Base-by-base conservation (phyloP, 1,140 invertebrate genomes). In the Pseudomyrmex flavicornis region DNA sequence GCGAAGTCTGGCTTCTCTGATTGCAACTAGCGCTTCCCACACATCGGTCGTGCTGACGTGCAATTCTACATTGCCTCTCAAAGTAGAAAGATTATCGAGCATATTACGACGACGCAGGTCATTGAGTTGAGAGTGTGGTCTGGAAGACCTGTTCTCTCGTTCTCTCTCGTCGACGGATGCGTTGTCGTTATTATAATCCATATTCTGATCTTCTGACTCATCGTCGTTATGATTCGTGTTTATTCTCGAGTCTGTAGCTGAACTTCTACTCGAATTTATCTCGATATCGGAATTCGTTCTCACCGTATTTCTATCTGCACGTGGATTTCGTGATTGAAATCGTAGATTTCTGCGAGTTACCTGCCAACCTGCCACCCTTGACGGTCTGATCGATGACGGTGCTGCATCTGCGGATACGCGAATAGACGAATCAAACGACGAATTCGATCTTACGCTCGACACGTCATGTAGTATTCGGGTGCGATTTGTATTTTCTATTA, bases 21-120 rank as follows among this genome's bases (percentile, higher is more conserved):
- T 95, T 1, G 96, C 95, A 8, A 96, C 95, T 2, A 96, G 92
- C 5, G 96, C 96, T 90, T 96, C 96, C 96, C 96, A 96, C 13
- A 97, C 95, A 86, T 96, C 96, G 62, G 95, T 95, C 15, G 94
- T 92, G 44, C 94, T 93, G 0, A 95, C 93, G 62, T 94, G 93
- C 2, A 95, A 44, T 22, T 95, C 93, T 4, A 95, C 91, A 20
- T 94, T 94, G 2, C 91, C 90, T 35, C 35, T 35, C 35, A 35
- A 35, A 0, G 91, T 90, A 2, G 92, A 90, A 17, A 89, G 92
- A 46, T 91, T 92, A 26, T 91, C 91, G 0, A 90, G 89, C 73
- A 86, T 88, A 56, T 88, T 91, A 13, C 87, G 88, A 9, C 85
- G 88, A 61, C 91, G 83, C 10, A 89, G 52, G 73, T 88, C 90